phyloP scores from a whole-genome alignment of 2,113 vertebrate species.

The Suricata suricatta region DNA sequence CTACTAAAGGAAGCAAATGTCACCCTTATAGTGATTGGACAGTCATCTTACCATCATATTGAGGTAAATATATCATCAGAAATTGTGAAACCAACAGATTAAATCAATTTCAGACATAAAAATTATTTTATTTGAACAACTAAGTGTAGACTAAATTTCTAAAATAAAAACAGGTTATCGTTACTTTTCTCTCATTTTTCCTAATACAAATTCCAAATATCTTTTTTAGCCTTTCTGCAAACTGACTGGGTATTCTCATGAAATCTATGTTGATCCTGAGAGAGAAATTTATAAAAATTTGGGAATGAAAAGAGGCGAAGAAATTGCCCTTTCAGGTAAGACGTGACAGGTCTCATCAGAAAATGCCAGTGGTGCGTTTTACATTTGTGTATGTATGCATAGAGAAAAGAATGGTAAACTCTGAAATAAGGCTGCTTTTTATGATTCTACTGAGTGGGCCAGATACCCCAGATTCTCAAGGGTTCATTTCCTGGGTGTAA shows the following conservation, averaged over 20 bases:
- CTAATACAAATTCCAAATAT: background rate
- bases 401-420: background rate
- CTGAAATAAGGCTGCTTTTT: background rate
- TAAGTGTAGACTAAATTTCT: background rate
- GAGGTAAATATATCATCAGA: constrained; percentile 85
- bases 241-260: constrained; percentile 91
- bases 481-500: background rate
- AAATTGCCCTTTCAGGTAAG: constrained; percentile 87
- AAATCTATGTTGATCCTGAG: constrained; percentile 95
- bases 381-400: background rate
- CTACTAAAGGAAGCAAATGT: constrained; percentile 88
- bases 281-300: constrained; percentile 92
- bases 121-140: background rate
- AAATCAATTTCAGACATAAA: constrained; percentile 51
- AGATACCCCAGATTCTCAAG: background rate
- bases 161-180: background rate
- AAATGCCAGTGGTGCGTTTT: background rate
- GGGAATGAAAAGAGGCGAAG: constrained; percentile 94
- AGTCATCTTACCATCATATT: constrained; percentile 92
- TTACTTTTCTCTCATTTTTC: constrained; percentile 32
- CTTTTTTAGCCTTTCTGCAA: constrained; percentile 90
- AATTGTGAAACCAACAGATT: background rate
- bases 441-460: background rate
- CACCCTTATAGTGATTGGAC: constrained; percentile 94
- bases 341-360: background rate